Evolutionary conservation across 2,888 invertebrate genomes (phyloP).

Genomic region (Parnassius mnemosyne): DNA sequence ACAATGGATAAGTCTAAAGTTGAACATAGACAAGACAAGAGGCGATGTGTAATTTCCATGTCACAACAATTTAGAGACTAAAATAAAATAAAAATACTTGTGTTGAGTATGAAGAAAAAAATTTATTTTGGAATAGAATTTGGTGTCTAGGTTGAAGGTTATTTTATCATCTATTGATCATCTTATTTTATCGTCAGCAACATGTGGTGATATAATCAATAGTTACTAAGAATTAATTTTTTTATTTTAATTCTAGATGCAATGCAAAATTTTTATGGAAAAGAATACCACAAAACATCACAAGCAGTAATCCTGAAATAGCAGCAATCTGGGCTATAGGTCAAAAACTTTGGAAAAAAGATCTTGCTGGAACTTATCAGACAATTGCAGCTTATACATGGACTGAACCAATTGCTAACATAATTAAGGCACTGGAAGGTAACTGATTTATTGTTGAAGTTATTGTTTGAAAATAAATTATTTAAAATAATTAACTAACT

Average conservation of each 20-base stretch:
- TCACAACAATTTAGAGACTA: no score
- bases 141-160: no score
- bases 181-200: no score
- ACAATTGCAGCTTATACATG: conserved; percentile 87
- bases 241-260: conserved; percentile 78
- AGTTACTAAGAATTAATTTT: neutral
- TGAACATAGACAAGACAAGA: no score
- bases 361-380: conserved; percentile 89
- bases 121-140: no score
- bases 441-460: conserved; percentile 32
- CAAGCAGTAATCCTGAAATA: conserved; percentile 86
- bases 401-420: conserved; percentile 88
- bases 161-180: no score
- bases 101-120: no score
- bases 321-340: conserved; percentile 90
- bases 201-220: neutral
- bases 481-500: no score
- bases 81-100: no score
- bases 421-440: conserved; percentile 92
- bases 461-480: no score
- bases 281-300: conserved; percentile 89
- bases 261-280: conserved; percentile 97
- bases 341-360: conserved; percentile 91
- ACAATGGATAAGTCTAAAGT: no score
- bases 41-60: no score